These are phyloP conservation scores for Ramazzottius varieornatus DNA, from an alignment of 2,888 invertebrate genomes.

Conservation along the genomic window DNA sequence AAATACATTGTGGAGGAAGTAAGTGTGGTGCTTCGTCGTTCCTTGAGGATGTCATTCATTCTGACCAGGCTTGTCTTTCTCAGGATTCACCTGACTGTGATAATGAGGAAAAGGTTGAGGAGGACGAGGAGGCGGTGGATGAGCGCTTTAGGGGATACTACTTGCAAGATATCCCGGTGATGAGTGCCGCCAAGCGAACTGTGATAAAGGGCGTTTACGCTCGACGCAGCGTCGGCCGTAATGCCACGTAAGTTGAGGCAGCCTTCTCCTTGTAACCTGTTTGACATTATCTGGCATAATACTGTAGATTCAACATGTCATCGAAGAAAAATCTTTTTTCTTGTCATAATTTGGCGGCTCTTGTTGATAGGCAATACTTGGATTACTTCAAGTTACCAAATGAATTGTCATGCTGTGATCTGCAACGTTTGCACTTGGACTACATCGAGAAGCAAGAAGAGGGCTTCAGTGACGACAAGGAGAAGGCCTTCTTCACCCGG, in stretches of 20 bases:
- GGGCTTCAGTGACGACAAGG: too few species aligned
- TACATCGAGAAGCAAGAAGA: too few species aligned
- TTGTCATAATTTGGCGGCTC: neutral
- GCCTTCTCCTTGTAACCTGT: too few species aligned
- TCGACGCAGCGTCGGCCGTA: neutral
- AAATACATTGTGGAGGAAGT: neutral
- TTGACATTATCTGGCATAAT: too few species aligned
- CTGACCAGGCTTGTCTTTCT: too few species aligned
- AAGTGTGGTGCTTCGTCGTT: too few species aligned
- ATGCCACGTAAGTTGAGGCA: constrained; percentile 1
- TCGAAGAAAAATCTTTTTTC: neutral
- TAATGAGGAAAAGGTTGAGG: neutral
- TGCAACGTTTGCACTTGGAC: too few species aligned
- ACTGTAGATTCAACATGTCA: too few species aligned
- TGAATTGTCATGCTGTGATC: neutral
- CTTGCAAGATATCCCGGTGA: neutral
- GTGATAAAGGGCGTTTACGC: neutral
- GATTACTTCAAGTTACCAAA: neutral
- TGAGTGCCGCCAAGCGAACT: neutral
- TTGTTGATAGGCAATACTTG: neutral
- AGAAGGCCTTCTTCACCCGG: too few species aligned
- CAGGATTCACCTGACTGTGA: too few species aligned
- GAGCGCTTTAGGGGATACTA: neutral
- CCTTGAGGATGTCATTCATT: too few species aligned
- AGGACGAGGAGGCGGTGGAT: neutral